phyloP scores from a whole-genome alignment of 2,797 vertebrate genomes.

The Mormyrus proboscirostris region DNA sequence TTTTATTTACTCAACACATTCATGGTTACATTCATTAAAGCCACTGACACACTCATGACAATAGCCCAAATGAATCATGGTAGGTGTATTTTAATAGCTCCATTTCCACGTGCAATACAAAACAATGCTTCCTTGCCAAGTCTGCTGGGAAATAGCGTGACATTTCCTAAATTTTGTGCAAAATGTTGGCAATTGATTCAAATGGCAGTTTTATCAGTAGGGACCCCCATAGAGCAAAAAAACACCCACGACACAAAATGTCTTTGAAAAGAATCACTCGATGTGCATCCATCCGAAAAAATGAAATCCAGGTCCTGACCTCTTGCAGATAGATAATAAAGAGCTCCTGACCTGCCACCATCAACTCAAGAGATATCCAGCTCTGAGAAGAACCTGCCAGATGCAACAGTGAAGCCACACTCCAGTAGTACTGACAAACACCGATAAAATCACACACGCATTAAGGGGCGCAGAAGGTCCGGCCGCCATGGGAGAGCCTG shows the following conservation, averaged over 20 bases:
- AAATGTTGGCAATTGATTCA: not conserved
- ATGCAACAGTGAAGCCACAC: not conserved
- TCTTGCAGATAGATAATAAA: not conserved
- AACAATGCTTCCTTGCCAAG: not conserved
- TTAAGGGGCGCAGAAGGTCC: not conserved
- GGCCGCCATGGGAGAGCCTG: slow-evolving; percentile 59
- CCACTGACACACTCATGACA: not conserved
- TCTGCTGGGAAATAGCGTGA: not conserved
- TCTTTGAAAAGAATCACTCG: not conserved
- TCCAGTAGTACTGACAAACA: not conserved
- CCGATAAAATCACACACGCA: not conserved
- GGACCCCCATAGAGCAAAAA: not conserved
- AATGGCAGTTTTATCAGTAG: not conserved
- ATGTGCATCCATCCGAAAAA: not conserved
- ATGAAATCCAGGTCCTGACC: not conserved
- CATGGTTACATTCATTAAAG: not conserved
- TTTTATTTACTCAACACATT: not conserved
- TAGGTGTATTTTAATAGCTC: not conserved
- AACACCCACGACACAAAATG: not conserved
- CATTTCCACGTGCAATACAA: not conserved
- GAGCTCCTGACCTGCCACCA: not conserved
- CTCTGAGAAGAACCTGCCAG: not conserved
- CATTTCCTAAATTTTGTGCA: not conserved
- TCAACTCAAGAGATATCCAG: not conserved
- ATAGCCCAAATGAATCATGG: not conserved